Percentiles rank a stretch among this genome's conserved stretches.
phyloP scores from a whole-genome alignment of 1,140 invertebrate genomes.

The Pinna nobilis region DNA sequence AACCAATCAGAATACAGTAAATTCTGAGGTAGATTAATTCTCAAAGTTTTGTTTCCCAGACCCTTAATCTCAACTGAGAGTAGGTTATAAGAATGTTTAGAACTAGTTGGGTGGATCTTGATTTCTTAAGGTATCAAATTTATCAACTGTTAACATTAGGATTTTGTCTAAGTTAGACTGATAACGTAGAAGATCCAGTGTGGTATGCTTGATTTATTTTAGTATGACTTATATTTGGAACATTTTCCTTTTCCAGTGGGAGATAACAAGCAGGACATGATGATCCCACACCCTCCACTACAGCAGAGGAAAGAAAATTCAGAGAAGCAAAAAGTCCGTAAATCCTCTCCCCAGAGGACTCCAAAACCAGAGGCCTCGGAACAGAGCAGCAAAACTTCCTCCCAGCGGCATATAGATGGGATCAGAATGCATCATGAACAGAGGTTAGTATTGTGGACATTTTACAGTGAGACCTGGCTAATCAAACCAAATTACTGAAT shows the following conservation, averaged over 20 bases:
- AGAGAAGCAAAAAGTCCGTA: conserved; percentile 13
- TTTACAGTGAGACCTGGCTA: background rate
- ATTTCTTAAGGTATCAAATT: background rate
- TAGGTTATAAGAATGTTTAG: too few species aligned
- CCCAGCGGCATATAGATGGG: conserved; percentile 57
- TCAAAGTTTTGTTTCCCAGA: too few species aligned
- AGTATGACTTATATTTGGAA: too few species aligned
- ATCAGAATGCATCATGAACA: conserved; percentile 66
- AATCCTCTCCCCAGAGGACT: background rate
- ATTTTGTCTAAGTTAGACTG: too few species aligned
- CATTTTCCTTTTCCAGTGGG: background rate
- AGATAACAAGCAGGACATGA: background rate
- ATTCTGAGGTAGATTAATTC: too few species aligned
- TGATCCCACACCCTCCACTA: conserved; percentile 32
- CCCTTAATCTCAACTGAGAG: too few species aligned
- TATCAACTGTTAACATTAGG: background rate
- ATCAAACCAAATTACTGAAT: background rate
- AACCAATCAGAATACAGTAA: too few species aligned
- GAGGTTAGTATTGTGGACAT: conserved; percentile 48
- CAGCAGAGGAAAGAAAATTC: conserved; percentile 14
- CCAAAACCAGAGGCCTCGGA: background rate
- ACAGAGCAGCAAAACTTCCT: conserved; percentile 18
- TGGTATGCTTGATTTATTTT: too few species aligned
- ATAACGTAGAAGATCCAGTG: too few species aligned
- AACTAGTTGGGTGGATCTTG: too few species aligned